Conservation (phyloP, 2,888 invertebrate species). For the Therioaphis trifolii region DNA sequence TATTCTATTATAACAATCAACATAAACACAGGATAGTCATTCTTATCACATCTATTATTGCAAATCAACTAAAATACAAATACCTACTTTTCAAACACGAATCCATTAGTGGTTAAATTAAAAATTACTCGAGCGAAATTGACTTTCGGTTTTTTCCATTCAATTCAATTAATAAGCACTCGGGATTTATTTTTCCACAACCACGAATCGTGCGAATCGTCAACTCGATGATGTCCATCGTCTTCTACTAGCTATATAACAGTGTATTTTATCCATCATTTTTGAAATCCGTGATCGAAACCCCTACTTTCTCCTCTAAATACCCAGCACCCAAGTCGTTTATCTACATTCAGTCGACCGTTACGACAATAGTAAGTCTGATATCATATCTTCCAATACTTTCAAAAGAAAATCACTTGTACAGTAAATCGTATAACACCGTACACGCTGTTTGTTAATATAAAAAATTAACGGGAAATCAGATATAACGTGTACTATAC, state of each 20-base stretch:
- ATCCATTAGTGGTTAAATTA: not conserved
- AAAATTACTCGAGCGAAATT: not conserved
- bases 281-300: not conserved
- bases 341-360: constrained; percentile 3
- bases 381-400: constrained; percentile 18
- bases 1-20: not conserved
- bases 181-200: not conserved
- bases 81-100: not conserved
- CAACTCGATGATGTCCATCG: not conserved
- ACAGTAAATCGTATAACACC: not conserved
- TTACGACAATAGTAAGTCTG: not conserved
- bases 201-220: not conserved
- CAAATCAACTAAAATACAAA: not conserved
- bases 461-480: not conserved
- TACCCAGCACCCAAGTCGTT: not conserved
- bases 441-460: not conserved
- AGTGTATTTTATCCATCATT: not conserved
- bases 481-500: not conserved
- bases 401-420: not conserved
- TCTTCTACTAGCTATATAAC: too few species aligned
- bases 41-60: not conserved
- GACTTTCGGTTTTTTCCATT: not conserved
- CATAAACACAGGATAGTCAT: not conserved
- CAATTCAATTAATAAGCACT: not conserved
- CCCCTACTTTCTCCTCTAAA: constrained; percentile 26